phyloP scores from a whole-genome alignment of 2,113 vertebrate genomes.

The Proteles cristata region DNA sequence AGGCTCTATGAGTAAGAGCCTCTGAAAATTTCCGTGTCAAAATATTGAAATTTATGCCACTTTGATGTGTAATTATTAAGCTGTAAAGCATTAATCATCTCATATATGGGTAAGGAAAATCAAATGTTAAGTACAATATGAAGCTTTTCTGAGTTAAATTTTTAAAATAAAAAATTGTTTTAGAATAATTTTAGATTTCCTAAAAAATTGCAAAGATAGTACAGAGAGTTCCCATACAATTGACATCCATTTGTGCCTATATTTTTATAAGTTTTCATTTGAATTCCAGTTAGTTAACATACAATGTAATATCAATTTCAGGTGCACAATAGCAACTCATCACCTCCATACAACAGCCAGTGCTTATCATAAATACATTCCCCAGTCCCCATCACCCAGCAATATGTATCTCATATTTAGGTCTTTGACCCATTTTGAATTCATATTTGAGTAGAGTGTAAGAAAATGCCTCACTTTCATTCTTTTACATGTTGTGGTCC shows the following conservation, averaged over 20 bases:
- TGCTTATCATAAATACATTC: background rate
- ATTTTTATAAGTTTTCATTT: background rate
- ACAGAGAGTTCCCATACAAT: background rate
- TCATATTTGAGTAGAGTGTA: no score
- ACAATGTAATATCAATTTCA: background rate
- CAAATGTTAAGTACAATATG: background rate
- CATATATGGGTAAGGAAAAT: background rate
- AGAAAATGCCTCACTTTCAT: no score
- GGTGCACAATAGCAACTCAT: background rate
- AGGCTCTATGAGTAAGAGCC: background rate
- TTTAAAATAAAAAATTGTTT: background rate
- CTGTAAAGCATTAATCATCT: background rate
- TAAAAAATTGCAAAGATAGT: background rate
- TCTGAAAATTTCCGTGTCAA: background rate
- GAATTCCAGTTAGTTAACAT: background rate
- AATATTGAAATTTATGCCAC: background rate
- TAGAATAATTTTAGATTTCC: background rate
- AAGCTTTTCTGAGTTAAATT: background rate
- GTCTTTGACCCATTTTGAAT: no score
- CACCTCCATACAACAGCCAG: background rate
- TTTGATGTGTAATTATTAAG: constrained; percentile 28
- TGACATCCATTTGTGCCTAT: background rate
- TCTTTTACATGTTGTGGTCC: no score
- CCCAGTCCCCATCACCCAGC: background rate
- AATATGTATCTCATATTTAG: no score